Evolutionary conservation across 2,113 vertebrate genomes (phyloP), one percentile per base, ranked within the genome.

Genomic region (Glaucidium brasilianum): DNA sequence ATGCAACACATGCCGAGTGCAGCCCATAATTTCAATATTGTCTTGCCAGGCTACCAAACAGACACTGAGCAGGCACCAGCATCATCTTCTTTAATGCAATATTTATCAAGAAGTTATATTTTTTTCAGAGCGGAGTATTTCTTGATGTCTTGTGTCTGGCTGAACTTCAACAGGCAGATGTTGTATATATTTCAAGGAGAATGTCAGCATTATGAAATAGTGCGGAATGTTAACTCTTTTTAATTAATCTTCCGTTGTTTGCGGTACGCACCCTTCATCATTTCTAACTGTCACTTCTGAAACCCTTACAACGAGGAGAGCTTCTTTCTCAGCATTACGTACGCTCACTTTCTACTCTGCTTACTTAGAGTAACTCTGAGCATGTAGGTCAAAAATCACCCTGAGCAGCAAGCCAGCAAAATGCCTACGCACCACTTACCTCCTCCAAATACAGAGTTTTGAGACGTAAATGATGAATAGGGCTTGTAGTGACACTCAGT

Each of bases 81-180:
- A 91, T 89, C 77, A 69, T 75, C 89, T 49, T 78, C 92, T 94
- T 85, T 88, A 92, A 92, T 78, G 59, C 85, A 93, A 53, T 85
- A 95, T 96, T 96, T 93, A 96, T 92, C 56, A 88, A 90, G 88
- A 84, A 88, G 73, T 32, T 62, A 0, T 39, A 53, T 64, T 88
- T 95, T 90, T 84, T 90, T 84, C 87, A 90, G 75, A 96, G 84
- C 55, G 76, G n/a, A 30, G 23, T 72, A 56, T 77, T 96, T 90
- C 67, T 64, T 84, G 90, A 88, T 71, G 84, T 22, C 78, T 85
- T 27, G 41, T 32, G 67, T 53, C 82, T 80, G 68, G 52, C 92
- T 91, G 79, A 89, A 76, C 30, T 52, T 82, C 64, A 71, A 52
- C 62, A 77, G 4, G 4, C 66, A 69, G 75, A 60, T 66, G 77